These are phyloP conservation scores for Leptarthrus brevirostris DNA, from an alignment of 2,888 invertebrate species.

Conservation along the genomic window DNA sequence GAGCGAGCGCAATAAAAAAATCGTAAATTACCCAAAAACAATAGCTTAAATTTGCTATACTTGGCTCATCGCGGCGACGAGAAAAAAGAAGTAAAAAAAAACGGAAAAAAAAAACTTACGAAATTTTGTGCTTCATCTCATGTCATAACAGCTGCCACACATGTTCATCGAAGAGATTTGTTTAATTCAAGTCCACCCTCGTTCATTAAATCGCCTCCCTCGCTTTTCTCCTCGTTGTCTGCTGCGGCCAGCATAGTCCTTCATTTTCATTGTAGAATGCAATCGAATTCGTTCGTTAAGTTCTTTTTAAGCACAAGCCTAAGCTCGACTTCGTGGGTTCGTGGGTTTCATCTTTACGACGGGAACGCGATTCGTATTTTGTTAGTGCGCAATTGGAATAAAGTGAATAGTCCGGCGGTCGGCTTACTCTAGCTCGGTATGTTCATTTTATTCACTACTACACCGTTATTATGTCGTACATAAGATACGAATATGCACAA, in stretches of 20 bases:
- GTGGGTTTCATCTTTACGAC: no score
- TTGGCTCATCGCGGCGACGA: background rate
- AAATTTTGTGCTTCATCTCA: background rate
- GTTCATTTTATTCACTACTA: background rate
- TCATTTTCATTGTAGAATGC: background rate
- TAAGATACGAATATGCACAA: no score
- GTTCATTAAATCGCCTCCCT: background rate
- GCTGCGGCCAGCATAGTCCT: no score
- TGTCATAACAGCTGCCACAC: background rate
- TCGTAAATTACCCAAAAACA: conserved; percentile 22
- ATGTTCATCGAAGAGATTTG: background rate
- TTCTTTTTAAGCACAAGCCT: background rate
- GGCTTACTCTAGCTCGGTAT: no score
- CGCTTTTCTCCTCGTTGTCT: no score
- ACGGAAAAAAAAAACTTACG: background rate
- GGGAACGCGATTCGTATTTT: no score
- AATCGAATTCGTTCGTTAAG: background rate
- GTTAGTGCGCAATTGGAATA: no score
- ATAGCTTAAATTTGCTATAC: background rate
- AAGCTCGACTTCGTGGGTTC: no score
- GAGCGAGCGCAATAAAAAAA: conserved; percentile 16
- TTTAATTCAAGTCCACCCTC: conserved; percentile 15
- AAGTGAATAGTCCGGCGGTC: no score
- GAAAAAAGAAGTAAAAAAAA: background rate
- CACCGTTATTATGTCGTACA: background rate